Percentiles rank a stretch among this genome's conserved stretches.
Conservation (phyloP, 1,140 invertebrate species). For the Lasaia peninsularis region DNA sequence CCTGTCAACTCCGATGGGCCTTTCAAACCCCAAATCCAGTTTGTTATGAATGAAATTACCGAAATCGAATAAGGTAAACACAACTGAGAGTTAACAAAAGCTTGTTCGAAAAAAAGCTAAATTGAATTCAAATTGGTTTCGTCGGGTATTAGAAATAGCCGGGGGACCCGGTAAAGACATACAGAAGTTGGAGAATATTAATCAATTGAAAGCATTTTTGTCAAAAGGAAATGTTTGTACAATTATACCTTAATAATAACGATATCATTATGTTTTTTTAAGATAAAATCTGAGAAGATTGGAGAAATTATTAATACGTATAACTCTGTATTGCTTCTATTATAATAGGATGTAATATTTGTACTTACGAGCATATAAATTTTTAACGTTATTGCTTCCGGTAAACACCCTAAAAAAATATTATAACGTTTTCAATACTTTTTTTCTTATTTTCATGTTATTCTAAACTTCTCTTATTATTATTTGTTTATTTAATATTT, state of each 20-base stretch:
- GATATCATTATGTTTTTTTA: background rate
- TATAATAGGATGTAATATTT: too few species aligned
- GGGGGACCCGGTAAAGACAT: slow-evolving; percentile 62
- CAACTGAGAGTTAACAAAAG: slow-evolving; percentile 76
- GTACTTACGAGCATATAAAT: too few species aligned
- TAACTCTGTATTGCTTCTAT: too few species aligned
- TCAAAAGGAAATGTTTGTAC: background rate
- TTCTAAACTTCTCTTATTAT: too few species aligned
- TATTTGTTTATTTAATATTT: too few species aligned
- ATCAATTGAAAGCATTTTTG: slow-evolving; percentile 30
- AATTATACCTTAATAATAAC: background rate
- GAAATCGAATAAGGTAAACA: slow-evolving; percentile 77
- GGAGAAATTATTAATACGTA: too few species aligned
- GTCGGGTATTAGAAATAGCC: slow-evolving; percentile 72
- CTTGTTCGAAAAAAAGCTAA: slow-evolving; percentile 73
- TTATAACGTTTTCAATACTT: too few species aligned
- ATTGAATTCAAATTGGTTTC: slow-evolving; percentile 77
- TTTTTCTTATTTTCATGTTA: too few species aligned
- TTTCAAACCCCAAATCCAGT: slow-evolving; percentile 73
- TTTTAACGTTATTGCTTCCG: too few species aligned
- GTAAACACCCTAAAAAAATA: too few species aligned
- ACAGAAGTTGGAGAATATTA: slow-evolving; percentile 42
- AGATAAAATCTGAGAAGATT: too few species aligned
- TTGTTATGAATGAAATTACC: slow-evolving; percentile 78
- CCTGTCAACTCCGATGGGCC: slow-evolving; percentile 70